Evolutionary conservation across 2,797 vertebrate species (phyloP), one percentile per base, ranked within the genome.

Genomic region (Chrysolophus pictus): DNA sequence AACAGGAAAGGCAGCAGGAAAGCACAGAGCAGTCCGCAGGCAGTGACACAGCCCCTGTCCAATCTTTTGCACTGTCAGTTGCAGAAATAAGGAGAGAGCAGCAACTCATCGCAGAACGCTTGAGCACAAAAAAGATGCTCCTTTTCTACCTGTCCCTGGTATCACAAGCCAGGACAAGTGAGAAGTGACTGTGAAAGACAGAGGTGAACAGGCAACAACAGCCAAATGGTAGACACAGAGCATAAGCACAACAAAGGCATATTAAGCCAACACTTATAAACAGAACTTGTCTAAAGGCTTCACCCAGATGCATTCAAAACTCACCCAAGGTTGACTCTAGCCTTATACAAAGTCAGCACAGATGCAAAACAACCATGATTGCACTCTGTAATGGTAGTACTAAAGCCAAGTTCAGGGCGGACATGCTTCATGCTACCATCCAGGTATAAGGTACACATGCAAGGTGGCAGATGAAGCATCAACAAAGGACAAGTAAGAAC

Each of bases 231-330:
- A 75, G 72, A 62, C 75, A 41, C 2, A 35, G 37, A 67, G 37
- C 41, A 69, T 29, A 47, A 92, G 64, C 53, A 79, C 58, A 72
- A 22, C 0, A 1, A 6, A 90, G 87, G 78, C 24, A 8, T 6
- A 37, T 29, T 67, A 87, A 23, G 0, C 84, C 56, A 58, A 56
- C 19, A 60, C 73, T 87, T 89, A 93, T 73, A 94, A 89, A 80
- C 0, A 84, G 83, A 92, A 73, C 63, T 0, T 73, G 67, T 75
- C 85, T 81, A 93, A 91, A 91, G 60, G 51, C 82, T 92, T 96
- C 47, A 75, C 70, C 49, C 80, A 91, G 76, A 63, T 84, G 67
- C 73, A 33, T 6, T 83, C 0, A 0, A 63, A 6, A 9, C 41
- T 89, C 49, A 8, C 21, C 73, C 70, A 8, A 6, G 31, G 53